A percentile compares a stretch with the other conserved stretches of the same genome.
Conservation (phyloP, 2,797 vertebrate genomes). For the Columba guinea region DNA sequence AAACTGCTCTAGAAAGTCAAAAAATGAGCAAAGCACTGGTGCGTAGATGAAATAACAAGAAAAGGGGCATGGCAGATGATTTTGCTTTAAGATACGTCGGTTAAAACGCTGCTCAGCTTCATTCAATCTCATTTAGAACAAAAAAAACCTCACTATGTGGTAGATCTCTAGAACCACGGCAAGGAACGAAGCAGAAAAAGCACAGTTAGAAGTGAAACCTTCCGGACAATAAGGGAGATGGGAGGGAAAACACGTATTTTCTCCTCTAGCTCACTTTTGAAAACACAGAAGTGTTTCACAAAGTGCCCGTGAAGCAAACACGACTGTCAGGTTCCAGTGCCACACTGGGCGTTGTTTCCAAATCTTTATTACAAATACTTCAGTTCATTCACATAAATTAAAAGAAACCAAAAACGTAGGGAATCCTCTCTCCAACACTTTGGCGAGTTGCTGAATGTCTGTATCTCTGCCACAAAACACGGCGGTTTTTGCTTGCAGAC, state of each 20-base stretch:
- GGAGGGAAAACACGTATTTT: background rate
- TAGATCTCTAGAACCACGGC: background rate
- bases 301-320: background rate
- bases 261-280: background rate
- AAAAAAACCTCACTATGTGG: background rate
- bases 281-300: background rate
- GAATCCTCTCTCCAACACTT: background rate
- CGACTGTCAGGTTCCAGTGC: background rate
- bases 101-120: background rate
- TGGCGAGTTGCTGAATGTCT: background rate
- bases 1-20: background rate
- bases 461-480: background rate
- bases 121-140: background rate
- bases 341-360: background rate
- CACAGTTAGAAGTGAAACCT: background rate
- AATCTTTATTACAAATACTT: background rate
- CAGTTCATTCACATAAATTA: background rate
- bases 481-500: background rate
- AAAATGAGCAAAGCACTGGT: background rate
- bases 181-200: background rate
- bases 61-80: background rate
- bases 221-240: background rate
- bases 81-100: background rate
- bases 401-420: accelerated
- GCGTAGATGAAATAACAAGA: accelerated